These are phyloP conservation scores for Holocentrus rufus DNA, from an alignment of 2,797 vertebrate genomes.

Conservation along the genomic window DNA sequence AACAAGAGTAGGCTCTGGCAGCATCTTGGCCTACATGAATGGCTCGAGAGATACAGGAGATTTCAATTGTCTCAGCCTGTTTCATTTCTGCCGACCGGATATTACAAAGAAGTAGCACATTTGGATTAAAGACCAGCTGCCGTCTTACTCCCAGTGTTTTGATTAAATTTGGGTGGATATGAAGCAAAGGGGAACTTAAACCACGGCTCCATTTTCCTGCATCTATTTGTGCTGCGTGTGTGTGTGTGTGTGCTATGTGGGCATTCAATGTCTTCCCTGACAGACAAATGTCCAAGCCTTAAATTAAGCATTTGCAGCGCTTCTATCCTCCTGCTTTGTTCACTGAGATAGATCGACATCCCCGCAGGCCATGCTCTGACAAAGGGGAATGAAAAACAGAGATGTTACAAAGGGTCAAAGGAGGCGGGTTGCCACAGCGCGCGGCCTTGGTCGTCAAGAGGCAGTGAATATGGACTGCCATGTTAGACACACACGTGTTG, in stretches of 20 bases:
- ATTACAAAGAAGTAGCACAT: neutral
- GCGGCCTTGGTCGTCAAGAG: constrained; percentile 65
- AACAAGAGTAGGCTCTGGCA: constrained; percentile 32
- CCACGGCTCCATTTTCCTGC: neutral
- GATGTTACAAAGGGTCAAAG: constrained; percentile 59
- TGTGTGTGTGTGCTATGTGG: neutral
- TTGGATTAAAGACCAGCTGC: constrained; percentile 26
- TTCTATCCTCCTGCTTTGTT: constrained; percentile 57
- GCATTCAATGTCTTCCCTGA: constrained; percentile 19
- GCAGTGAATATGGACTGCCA: constrained; percentile 21
- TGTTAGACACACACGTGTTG: constrained; percentile 22
- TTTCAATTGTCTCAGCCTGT: neutral
- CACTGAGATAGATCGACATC: constrained; percentile 58
- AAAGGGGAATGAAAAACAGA: constrained; percentile 51
- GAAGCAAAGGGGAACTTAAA: constrained; percentile 18
- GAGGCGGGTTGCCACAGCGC: constrained; percentile 17
- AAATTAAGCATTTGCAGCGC: constrained; percentile 41
- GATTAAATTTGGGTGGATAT: neutral
- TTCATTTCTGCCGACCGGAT: constrained; percentile 13
- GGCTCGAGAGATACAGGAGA: constrained; percentile 16
- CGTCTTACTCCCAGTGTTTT: neutral
- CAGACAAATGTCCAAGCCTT: constrained; percentile 36
- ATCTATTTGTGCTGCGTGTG: neutral
- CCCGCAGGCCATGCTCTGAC: constrained; percentile 37
- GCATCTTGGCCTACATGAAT: constrained; percentile 7